phyloP scores from a whole-genome alignment of 35 echinoderm and acorn worm genomes.

The Lytechinus pictus region DNA sequence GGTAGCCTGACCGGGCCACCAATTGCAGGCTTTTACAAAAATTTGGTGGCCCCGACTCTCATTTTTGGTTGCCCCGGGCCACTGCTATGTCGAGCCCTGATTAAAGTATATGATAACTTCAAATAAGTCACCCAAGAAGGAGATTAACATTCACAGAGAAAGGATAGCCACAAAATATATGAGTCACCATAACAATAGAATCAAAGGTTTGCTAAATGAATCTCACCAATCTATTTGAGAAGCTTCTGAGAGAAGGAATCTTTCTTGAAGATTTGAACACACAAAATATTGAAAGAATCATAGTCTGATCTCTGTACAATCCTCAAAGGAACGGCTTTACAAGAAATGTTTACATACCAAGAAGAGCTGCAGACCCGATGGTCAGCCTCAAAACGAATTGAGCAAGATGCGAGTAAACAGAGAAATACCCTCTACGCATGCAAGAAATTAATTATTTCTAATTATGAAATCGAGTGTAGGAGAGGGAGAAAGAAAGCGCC shows the following conservation, averaged over 20 bases:
- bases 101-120: too few relatives aligned
- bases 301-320: not conserved
- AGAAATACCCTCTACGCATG: constrained; percentile 23
- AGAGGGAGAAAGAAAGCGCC: not conserved
- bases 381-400: not conserved
- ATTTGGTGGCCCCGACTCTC: too few relatives aligned
- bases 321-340: not conserved
- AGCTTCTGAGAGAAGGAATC: not conserved
- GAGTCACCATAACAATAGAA: not conserved
- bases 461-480: constrained; percentile 40
- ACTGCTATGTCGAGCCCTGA: too few relatives aligned
- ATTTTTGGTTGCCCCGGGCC: too few relatives aligned
- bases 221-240: not conserved
- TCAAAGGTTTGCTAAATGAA: not conserved
- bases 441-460: constrained; percentile 41
- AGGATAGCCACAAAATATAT: too few relatives aligned
- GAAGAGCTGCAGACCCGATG: not conserved
- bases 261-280: not conserved
- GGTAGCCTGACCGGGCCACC: too few relatives aligned
- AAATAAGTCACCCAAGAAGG: too few relatives aligned
- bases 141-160: too few relatives aligned
- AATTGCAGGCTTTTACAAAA: too few relatives aligned
- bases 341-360: constrained; percentile 13
- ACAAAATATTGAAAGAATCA: not conserved
- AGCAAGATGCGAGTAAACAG: constrained; percentile 21